Percentiles rank a stretch among this genome's conserved stretches.
These are phyloP conservation scores for Autographa gamma DNA, from an alignment of 2,888 invertebrate genomes.

Conservation along the genomic window DNA sequence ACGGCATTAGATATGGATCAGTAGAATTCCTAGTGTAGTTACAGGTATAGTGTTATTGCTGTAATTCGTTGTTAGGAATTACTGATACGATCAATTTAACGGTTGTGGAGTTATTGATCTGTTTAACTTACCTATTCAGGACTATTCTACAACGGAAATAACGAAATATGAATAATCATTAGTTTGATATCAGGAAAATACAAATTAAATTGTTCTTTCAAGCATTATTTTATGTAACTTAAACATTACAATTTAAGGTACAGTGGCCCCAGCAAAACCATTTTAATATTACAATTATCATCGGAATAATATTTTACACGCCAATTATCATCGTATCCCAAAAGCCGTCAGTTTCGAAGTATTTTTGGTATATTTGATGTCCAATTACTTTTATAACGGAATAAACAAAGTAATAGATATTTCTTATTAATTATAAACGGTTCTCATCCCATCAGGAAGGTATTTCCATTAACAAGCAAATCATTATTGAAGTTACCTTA, in stretches of 20 bases:
- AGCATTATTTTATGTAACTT: no score
- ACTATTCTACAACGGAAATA: no score
- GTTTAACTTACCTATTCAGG: no score
- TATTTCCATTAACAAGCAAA: neutral
- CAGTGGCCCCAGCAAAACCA: no score
- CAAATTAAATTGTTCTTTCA: no score
- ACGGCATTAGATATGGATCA: conserved; percentile 14
- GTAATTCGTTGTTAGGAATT: neutral
- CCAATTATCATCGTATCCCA: no score
- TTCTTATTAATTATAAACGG: neutral
- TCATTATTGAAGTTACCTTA: no score
- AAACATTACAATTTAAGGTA: no score
- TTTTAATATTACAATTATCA: no score
- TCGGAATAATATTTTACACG: no score
- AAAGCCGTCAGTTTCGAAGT: neutral
- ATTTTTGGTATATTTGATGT: neutral
- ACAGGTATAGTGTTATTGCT: neutral
- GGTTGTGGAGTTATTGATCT: neutral
- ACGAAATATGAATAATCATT: no score
- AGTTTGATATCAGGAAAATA: no score
- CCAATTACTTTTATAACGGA: neutral
- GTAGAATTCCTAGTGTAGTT: neutral
- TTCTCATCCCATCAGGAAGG: neutral
- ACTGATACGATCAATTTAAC: neutral
- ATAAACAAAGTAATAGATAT: neutral